Evolutionary conservation across 2,888 invertebrate genomes (phyloP), one percentile per base, ranked within the genome.

Genomic region (Eristalis arbustorum): DNA sequence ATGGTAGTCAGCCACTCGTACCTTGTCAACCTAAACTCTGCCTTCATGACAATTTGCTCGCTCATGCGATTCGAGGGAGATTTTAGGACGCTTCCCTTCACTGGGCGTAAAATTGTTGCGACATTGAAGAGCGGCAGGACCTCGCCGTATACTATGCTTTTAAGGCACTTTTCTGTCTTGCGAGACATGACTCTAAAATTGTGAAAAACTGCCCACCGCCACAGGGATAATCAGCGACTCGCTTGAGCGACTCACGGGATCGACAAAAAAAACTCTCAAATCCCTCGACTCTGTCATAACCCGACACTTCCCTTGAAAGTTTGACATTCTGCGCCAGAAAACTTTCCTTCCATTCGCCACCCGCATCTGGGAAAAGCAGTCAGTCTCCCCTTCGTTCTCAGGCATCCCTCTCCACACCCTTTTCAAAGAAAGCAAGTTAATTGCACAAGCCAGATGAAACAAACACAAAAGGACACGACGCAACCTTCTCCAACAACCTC

Each of bases 361-460:
- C 18, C 49, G 49, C 5, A 1, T 37, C 37, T 13, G 37, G n/a
- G n/a, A n/a, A n/a, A n/a, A n/a, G n/a, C n/a, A n/a, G n/a, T n/a
- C n/a, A n/a, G n/a, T n/a, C n/a, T n/a, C n/a, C 49, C n/a, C 8
- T 49, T 18, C 49, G 18, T n/a, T 5, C n/a, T 34, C 34, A 2
- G 18, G n/a, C 14, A 42, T 8, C 31, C 10, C 31, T 10, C 6
- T 31, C 31, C 3, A 49, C n/a, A 18, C n/a, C 49, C 22, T 6
- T 31, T 31, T 18, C 57, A 82, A 75, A n/a, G n/a, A n/a, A 59
- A 31, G 31, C 5, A n/a, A 62, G 2, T 42, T 75, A 71, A 82
- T 69, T 77, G 81, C 76, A 68, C 18, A 72, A 72, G 67, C 66
- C 67, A 72, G 76, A 76, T 72, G 37, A 81, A 72, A 40, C 42